Conservation (phyloP, 2,888 invertebrate species). For the Melieria crassipennis region DNA sequence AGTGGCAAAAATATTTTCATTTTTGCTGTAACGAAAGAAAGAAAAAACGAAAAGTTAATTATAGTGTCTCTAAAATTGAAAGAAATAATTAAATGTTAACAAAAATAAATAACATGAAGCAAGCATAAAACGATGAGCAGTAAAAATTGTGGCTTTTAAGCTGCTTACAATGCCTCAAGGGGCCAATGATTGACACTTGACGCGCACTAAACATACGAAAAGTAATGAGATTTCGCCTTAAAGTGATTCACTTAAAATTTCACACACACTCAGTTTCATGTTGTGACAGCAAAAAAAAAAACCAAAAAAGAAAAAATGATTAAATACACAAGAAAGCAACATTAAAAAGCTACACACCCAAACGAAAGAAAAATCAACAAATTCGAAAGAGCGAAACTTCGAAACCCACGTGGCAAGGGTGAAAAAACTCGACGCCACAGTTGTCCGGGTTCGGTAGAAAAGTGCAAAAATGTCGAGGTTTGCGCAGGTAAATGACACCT, state of each 20-base stretch:
- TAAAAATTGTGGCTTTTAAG: neutral
- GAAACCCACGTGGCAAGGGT: too few species aligned
- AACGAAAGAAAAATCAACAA: neutral
- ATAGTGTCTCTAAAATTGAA: slow-evolving; percentile 41
- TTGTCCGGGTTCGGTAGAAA: too few species aligned
- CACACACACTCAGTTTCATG: slow-evolving; percentile 37
- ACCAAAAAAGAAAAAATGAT: neutral
- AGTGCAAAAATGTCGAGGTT: too few species aligned
- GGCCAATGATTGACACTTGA: too few species aligned
- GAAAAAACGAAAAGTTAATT: slow-evolving; percentile 49
- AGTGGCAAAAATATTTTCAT: slow-evolving; percentile 93
- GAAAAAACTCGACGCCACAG: too few species aligned
- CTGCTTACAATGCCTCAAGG: slow-evolving; percentile 4
- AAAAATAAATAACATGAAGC: slow-evolving; percentile 15
- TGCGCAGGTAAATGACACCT: too few species aligned
- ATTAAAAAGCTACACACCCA: neutral
- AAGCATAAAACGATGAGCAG: neutral
- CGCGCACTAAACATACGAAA: too few species aligned
- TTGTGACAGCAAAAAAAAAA: neutral
- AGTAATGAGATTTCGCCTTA: too few species aligned
- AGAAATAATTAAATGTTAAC: neutral
- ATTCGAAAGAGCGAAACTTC: neutral
- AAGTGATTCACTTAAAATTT: slow-evolving; percentile 34
- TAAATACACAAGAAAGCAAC: neutral
- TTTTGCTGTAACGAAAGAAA: slow-evolving; percentile 81